Evolutionary conservation across 2,113 vertebrate species (phyloP), one percentile per base, ranked within the genome.

Genomic region (Mormyrus lacerda): DNA sequence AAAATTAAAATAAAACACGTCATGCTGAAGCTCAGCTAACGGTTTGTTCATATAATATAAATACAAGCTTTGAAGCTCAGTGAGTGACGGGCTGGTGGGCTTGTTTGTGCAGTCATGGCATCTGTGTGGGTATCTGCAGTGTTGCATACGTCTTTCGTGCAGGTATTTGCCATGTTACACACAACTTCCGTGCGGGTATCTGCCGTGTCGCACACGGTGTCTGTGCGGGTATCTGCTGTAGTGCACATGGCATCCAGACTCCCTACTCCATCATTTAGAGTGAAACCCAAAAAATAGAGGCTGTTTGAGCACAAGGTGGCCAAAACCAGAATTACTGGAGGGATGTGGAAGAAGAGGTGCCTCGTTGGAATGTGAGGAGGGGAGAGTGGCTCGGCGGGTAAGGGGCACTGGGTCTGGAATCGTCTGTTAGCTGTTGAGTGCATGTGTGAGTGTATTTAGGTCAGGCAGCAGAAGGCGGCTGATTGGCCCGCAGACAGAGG

Each of bases 391-490:
- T 10, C 44, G 73, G 2, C 15, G 4, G 73, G 31, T 35, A 4
- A 19, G 42, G 35, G 42, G 15, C 21, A 24, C 17, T 42, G 39
- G 44, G 39, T 47, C 44, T 21, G 47, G n/a, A 86, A 53, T 86
- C 27, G 47, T 86, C 50, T 53, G 85, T 86, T 51, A 53, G 48
- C 48, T 39, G 85, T 24, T 84, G 82, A 42, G 82, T 53, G 85
- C 31, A 27, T 87, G 48, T 87, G 85, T 87, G 85, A 7, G 85
- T 55, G 85, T 87, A 87, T 87, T 87, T 55, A 87, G 85, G 85
- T 87, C 85, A 87, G 15, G 48, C 45, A 35, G 31, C 48, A 53
- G 50, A 87, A 55, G 85, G 50, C 9, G 15, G 15, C 50, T 53
- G n/a, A 53, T 35, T 51, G n/a, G 27, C 31, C 50, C 31, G 1